A percentile compares a stretch with the other conserved stretches of the same genome.
These are phyloP conservation scores for Tringa solitaria DNA, from an alignment of 2,113 vertebrate genomes.

Conservation along the genomic window DNA sequence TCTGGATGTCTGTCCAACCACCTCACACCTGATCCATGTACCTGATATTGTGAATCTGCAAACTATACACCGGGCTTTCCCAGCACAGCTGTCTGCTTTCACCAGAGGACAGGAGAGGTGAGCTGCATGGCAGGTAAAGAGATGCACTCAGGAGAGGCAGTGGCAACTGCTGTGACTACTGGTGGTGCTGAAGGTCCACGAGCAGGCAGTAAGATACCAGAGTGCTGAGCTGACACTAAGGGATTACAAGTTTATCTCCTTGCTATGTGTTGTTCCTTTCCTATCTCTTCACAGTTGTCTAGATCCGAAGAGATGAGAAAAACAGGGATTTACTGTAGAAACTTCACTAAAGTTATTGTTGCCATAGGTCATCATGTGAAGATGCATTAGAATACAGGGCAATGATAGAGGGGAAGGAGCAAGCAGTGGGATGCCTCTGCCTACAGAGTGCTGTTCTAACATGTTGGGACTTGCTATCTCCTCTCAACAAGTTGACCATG, in stretches of 20 bases:
- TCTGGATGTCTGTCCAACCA: background rate
- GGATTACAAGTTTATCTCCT: background rate
- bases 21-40: background rate
- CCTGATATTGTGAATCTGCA: background rate
- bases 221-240: background rate
- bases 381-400: background rate
- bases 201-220: background rate
- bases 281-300: background rate
- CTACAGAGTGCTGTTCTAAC: background rate
- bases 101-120: background rate
- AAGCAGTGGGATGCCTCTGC: background rate
- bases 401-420: background rate
- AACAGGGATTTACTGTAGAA: background rate
- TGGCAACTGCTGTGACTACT: rapidly evolving
- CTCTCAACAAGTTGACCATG: background rate
- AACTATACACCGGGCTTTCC: background rate
- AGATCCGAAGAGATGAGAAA: background rate
- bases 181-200: background rate
- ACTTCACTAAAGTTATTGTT: background rate
- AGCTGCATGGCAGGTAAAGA: background rate
- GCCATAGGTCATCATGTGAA: background rate
- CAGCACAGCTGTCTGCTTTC: background rate
- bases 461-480: background rate
- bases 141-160: background rate
- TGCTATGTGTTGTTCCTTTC: background rate